Conservation (phyloP, 2,113 vertebrate genomes). For the Taurulus bubalis region DNA sequence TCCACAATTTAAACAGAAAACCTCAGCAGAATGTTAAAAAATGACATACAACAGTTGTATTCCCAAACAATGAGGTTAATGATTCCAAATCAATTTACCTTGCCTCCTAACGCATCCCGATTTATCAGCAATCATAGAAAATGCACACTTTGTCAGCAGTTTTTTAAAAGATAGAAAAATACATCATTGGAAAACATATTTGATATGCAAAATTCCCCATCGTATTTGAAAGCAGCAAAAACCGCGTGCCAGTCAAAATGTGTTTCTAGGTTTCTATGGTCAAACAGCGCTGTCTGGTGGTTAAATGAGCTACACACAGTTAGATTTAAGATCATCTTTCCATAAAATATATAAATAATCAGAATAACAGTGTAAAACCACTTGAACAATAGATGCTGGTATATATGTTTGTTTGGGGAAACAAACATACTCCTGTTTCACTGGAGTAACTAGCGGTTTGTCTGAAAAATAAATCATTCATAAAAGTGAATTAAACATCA, state of each 20-base stretch:
- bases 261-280: neutral
- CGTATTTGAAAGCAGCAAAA: conserved; percentile 13
- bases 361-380: neutral
- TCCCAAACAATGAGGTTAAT: neutral
- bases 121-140: neutral
- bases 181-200: neutral
- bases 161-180: neutral
- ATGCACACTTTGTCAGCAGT: neutral
- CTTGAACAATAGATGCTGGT: neutral
- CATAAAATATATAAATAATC: neutral
- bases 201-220: neutral
- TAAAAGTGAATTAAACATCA: neutral
- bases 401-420: neutral
- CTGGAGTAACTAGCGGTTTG: neutral
- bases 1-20: neutral
- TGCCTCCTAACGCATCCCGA: neutral
- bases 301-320: neutral
- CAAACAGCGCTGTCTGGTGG: conserved; percentile 33
- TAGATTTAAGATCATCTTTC: too few relatives aligned
- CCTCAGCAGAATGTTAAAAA: neutral
- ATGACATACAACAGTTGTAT: neutral
- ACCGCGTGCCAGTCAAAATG: neutral
- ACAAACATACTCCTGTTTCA: neutral
- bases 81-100: neutral
- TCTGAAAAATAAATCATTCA: neutral